phyloP scores from a whole-genome alignment of 2,888 invertebrate genomes.

The Drosophila flavopinicola region DNA sequence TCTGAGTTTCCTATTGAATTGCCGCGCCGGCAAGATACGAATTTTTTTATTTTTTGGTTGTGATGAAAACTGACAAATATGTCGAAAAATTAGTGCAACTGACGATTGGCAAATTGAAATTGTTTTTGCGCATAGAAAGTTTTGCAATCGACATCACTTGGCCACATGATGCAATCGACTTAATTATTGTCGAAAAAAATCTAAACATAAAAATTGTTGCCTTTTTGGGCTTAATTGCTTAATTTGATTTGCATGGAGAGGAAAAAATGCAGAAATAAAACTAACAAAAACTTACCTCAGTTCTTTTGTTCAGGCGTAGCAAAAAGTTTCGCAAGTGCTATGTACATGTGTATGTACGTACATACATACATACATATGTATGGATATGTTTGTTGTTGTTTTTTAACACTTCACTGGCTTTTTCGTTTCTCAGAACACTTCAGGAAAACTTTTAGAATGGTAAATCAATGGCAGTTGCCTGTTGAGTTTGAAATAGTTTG shows the following conservation, averaged over 20 bases:
- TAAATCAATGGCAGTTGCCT: slow-evolving; percentile 42
- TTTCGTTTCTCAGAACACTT: slow-evolving; percentile 58
- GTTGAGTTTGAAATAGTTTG: slow-evolving; percentile 40
- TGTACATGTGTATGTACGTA: slow-evolving; percentile 21
- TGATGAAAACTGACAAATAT: slow-evolving; percentile 15
- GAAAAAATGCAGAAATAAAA: slow-evolving; percentile 32
- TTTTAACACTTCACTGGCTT: slow-evolving; percentile 67
- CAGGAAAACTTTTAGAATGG: slow-evolving; percentile 43
- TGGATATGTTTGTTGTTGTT: slow-evolving; percentile 29
- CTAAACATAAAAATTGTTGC: slow-evolving; percentile 7
- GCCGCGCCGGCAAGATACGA: slow-evolving; percentile 23
- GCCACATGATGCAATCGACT: slow-evolving; percentile 25
- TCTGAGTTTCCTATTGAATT: slow-evolving; percentile 50
- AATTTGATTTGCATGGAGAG: slow-evolving; percentile 73
- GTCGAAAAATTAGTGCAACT: slow-evolving; percentile 18
- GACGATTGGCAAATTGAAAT: slow-evolving; percentile 37
- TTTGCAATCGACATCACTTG: slow-evolving; percentile 34
- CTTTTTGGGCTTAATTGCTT: slow-evolving; percentile 63
- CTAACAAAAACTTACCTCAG: slow-evolving; percentile 63
- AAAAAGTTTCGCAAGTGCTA: slow-evolving; percentile 62
- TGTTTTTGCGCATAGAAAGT: slow-evolving; percentile 40
- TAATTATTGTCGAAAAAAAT: slow-evolving; percentile 35
- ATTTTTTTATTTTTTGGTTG: slow-evolving; percentile 7
- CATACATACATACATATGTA: slow-evolving; percentile 17
- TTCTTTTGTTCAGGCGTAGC: slow-evolving; percentile 74